Evolutionary conservation across 1,140 invertebrate genomes (phyloP), one percentile per base, ranked within the genome.

Genomic region (Mycetomoellerius zeteki): DNA sequence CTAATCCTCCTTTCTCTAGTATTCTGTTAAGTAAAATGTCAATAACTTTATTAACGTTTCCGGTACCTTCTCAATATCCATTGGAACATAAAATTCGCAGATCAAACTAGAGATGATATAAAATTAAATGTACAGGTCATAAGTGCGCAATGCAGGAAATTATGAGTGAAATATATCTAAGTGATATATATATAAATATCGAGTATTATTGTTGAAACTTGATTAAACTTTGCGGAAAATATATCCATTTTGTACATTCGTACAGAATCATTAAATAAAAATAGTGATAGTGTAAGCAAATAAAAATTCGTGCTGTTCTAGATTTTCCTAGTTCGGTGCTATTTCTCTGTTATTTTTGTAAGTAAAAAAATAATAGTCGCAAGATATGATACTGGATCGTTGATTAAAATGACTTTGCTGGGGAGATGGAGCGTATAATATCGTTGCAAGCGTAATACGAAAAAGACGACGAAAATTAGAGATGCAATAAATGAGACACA

Each of bases 401-500:
- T 84, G 80, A 75, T 84, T 73, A 84, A 81, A 84, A 62, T 84
- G 54, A 56, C 43, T 54, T 6, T 50, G n/a, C 69, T 50, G 27
- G 12, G 1, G 50, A 82, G 52, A 82, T 72, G 33, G 10, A 81
- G 27, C 69, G 56, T 82, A 71, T 84, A 84, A 84, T 75, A 84
- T 58, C 24, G 27, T 75, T 62, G 37, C 69, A 84, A 84, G 19
- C 16, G 56, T 84, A 84, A 62, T 50, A 73, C 54, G 54, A 82
- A 82, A 73, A 84, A 60, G 27, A 73, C 78, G 73, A 73, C 24
- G 27, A 84, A 84, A 84, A 75, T 75, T 75, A 75, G 43, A 75
- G n/a, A 5, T 14, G 67, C 37, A 84, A 84, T 84, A 75, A 84
- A 75, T 73, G 80, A 75, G 80, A 84, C 43, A 73, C 80, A 84